phyloP scores from a whole-genome alignment of 2,797 vertebrate species.

The Acomys russatus region DNA sequence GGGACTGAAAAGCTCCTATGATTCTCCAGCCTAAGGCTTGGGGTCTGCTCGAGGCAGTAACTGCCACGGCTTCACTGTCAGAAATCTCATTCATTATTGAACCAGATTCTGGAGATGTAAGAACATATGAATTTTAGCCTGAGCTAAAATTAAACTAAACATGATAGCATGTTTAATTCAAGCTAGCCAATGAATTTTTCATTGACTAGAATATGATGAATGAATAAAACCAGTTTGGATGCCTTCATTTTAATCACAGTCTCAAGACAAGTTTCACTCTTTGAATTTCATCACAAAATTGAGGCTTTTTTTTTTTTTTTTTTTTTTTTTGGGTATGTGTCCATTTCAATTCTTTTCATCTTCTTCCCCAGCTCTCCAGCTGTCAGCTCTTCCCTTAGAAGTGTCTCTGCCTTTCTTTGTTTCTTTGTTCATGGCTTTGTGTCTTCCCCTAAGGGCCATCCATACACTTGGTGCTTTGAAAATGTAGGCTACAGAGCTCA shows the following conservation, averaged over 20 bases:
- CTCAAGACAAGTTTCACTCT: constrained; percentile 1
- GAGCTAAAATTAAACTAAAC: constrained; percentile 40
- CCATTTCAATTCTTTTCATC: constrained; percentile 27
- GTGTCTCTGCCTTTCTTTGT: background rate
- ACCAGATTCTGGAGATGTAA: constrained; percentile 31
- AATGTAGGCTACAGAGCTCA: background rate
- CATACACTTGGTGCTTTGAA: background rate
- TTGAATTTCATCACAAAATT: background rate
- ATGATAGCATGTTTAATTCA: constrained; percentile 56
- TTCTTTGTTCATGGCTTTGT: background rate
- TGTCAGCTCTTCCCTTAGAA: background rate
- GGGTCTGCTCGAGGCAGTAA: background rate
- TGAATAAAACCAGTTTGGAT: constrained; percentile 38
- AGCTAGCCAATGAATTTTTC: constrained; percentile 37
- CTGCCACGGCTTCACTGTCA: background rate
- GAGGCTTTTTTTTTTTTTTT: background rate
- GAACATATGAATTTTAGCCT: constrained; percentile 55
- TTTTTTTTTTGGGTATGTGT: background rate
- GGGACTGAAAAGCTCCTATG: background rate
- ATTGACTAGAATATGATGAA: constrained; percentile 20
- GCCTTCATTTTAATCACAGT: constrained; percentile 54
- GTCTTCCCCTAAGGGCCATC: background rate
- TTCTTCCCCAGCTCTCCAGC: background rate
- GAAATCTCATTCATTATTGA: background rate
- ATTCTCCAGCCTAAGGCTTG: background rate